Base-by-base conservation (phyloP, 2,797 vertebrate species). In the Chaetodon trifasciatus region DNA sequence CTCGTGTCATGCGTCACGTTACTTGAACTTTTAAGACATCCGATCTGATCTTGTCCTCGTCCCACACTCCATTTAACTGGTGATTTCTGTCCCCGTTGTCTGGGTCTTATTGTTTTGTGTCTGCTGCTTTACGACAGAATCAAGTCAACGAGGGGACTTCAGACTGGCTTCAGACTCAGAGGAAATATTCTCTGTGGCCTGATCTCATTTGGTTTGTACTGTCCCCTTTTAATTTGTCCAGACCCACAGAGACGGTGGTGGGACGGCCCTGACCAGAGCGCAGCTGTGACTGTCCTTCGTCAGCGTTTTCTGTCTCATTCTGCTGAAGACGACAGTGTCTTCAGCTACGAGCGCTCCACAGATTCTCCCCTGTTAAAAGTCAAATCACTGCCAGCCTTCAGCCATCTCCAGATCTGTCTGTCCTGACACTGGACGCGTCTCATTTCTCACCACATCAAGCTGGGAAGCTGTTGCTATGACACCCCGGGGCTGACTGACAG, bases 381-480 rank as follows among this genome's bases (percentile, higher is more conserved):
- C 23, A 17, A 12, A 74, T 66, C 1, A 9, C 19, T 32, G 23
- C 24, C n/a, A 69, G 71, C 19, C 66, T 12, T 17, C 53, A n/a
- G 1, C 32, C 44, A 19, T 32, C 21, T 8, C 0, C 71, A 32
- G 57, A 58, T 56, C 46, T 74, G 76, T 50, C 69, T 3, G 63
- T 50, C 50, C 69, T 60, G 49, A 74, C 72, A 50, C 63, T 67
- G 76, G 72, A 85, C 62, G 49, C 58, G 23, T 68, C 78, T 77
- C 69, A 60, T 81, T 68, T 83, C 62, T 73, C 74, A 81, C 53
- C 63, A 64, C 42, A 74, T 71, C 53, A 5, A 65, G 19, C 60
- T 50, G 77, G 68, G 71, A 87, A 39, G 77, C 79, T 81, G 91
- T 91, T 91, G 80, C 86, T 83, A 88, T 90, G 89, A 74, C 79